These are phyloP conservation scores for Eupithecia exiguata DNA, from an alignment of 2,888 invertebrate genomes.

Conservation along the genomic window DNA sequence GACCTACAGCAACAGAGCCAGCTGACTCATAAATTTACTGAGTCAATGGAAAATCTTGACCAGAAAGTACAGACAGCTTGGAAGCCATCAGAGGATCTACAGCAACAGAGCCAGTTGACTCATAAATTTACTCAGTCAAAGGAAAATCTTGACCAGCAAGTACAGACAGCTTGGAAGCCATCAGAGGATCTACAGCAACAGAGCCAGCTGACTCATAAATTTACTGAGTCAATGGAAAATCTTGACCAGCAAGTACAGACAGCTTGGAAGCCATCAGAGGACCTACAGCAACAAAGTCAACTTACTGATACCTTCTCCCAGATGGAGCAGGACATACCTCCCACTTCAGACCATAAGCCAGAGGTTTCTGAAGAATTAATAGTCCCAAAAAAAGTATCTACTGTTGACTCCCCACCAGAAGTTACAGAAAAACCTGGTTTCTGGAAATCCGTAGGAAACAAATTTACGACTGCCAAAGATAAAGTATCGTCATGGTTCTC, in stretches of 20 bases:
- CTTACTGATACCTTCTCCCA: conserved; percentile 19
- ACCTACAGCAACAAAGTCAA: conserved; percentile 28
- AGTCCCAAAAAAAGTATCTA: conserved; percentile 41
- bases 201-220: conserved; percentile 24
- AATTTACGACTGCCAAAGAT: conserved; percentile 78
- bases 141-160: conserved; percentile 19
- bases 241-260: conserved; percentile 24
- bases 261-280: conserved; percentile 24
- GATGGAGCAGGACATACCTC: conserved; percentile 17
- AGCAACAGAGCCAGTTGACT: conserved; percentile 11
- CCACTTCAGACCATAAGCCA: conserved; percentile 14
- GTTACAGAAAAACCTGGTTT: conserved; percentile 77
- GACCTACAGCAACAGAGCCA: no score
- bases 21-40: no score
- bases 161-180: conserved; percentile 25
- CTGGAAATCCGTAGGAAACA: conserved; percentile 82
- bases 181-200: neutral
- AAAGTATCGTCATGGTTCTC: conserved; percentile 82
- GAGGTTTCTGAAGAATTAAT: conserved; percentile 36
- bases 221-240: conserved; percentile 18
- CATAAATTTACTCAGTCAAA: conserved; percentile 24
- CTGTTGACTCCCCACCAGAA: conserved; percentile 45
- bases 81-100: no score
- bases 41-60: no score
- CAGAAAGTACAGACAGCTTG: no score